A percentile compares a stretch with the other conserved stretches of the same genome.
Conservation (phyloP, 1,140 invertebrate genomes). For the Drosophila nasuta region DNA sequence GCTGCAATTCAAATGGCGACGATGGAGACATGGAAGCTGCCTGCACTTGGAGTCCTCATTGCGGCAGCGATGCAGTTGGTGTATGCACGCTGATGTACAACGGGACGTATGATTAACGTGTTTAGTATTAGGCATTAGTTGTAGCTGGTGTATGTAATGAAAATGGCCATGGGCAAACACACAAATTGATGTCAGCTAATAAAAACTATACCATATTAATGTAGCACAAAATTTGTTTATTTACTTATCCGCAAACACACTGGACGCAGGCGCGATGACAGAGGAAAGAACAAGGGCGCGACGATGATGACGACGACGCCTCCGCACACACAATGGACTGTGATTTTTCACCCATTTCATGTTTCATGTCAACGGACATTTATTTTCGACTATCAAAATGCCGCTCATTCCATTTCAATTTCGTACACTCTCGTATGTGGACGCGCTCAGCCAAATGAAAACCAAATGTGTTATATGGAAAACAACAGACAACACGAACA, state of each 20-base stretch:
- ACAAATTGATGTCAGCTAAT: slow-evolving; percentile 59
- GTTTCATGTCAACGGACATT: slow-evolving; percentile 55
- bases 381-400: slow-evolving; percentile 55
- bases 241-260: slow-evolving; percentile 71
- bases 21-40: slow-evolving; percentile 39
- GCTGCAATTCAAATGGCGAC: slow-evolving; percentile 22
- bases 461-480: slow-evolving; percentile 54
- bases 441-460: slow-evolving; percentile 48
- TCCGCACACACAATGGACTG: slow-evolving; percentile 21
- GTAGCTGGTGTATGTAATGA: slow-evolving; percentile 22
- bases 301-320: slow-evolving; percentile 7
- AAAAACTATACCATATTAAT: slow-evolving; percentile 71
- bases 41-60: slow-evolving; percentile 37
- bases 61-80: slow-evolving; percentile 18
- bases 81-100: not conserved
- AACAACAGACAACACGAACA: slow-evolving; percentile 27
- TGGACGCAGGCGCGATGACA: slow-evolving; percentile 21
- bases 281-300: slow-evolving; percentile 26
- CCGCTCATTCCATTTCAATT: slow-evolving; percentile 46
- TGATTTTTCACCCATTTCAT: slow-evolving; percentile 39
- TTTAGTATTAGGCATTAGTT: slow-evolving; percentile 17
- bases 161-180: slow-evolving; percentile 33
- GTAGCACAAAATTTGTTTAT: slow-evolving; percentile 69
- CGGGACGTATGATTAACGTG: slow-evolving; percentile 22
- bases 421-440: slow-evolving; percentile 19